These are phyloP conservation scores for Nephila pilipes DNA, from an alignment of 1,140 invertebrate species.

Conservation along the genomic window DNA sequence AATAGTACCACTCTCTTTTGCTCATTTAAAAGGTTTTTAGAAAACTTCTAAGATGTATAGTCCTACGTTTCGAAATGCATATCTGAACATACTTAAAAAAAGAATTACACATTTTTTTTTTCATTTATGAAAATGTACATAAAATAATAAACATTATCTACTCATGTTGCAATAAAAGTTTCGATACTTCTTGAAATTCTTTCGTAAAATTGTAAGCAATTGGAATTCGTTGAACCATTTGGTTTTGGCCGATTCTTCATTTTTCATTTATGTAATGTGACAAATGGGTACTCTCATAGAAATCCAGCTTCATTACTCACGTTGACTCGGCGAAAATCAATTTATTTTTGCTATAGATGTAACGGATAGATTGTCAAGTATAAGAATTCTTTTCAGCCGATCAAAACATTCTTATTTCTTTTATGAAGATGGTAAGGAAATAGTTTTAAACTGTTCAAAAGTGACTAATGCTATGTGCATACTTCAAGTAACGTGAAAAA, in stretches of 20 bases:
- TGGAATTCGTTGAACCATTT: background rate
- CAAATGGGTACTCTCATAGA: constrained; percentile 12
- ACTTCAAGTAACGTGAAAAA: background rate
- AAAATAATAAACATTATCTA: too few relatives aligned
- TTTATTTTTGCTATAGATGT: constrained; percentile 39
- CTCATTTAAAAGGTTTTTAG: too few relatives aligned
- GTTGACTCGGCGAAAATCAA: constrained; percentile 10
- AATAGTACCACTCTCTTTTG: too few relatives aligned
- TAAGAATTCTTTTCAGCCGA: background rate
- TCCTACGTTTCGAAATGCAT: too few relatives aligned
- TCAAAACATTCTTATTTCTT: background rate
- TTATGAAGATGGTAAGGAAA: background rate
- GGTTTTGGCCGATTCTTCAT: constrained; percentile 7
- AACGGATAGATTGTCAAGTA: constrained; percentile 4
- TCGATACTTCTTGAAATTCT: background rate
- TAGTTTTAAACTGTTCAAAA: background rate
- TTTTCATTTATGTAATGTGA: constrained; percentile 33
- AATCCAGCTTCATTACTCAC: constrained; percentile 3
- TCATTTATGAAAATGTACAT: too few relatives aligned
- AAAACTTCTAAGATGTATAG: too few relatives aligned
- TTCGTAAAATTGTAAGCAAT: background rate
- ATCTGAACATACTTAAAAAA: too few relatives aligned
- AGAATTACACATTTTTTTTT: too few relatives aligned
- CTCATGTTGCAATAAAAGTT: too few relatives aligned
- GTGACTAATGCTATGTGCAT: background rate